Evolutionary conservation across 2,888 invertebrate species (phyloP).

Genomic region (Helleia helle): DNA sequence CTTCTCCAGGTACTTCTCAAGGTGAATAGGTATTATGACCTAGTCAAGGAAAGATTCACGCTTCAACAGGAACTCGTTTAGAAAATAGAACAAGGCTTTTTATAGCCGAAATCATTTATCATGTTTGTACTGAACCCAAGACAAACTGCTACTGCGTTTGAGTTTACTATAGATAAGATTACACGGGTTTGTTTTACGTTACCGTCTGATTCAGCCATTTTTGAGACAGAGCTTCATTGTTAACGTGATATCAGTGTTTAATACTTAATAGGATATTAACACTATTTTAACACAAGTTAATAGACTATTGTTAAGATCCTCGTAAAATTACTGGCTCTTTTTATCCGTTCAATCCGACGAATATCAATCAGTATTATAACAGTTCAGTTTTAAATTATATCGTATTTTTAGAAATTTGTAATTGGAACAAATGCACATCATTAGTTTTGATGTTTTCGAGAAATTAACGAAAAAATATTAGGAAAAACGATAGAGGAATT

Average conservation of each 20-base stretch:
- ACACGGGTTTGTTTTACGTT: constrained; percentile 63
- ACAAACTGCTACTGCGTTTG: constrained; percentile 71
- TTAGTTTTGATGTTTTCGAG: no score
- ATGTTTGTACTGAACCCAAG: constrained; percentile 67
- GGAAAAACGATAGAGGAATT: no score
- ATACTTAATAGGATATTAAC: constrained; percentile 25
- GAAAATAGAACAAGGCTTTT: constrained; percentile 64
- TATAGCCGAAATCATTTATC: constrained; percentile 70
- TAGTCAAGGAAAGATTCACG: constrained; percentile 59
- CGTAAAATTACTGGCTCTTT: no score
- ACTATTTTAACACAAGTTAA: no score
- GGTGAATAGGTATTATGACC: constrained; percentile 70
- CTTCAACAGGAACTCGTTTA: constrained; percentile 66
- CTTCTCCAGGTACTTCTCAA: constrained; percentile 73
- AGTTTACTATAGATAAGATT: constrained; percentile 71
- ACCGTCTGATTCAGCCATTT: constrained; percentile 63
- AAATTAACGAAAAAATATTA: no score
- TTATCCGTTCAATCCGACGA: no score
- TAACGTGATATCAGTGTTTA: constrained; percentile 35
- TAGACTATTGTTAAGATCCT: no score
- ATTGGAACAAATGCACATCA: no score
- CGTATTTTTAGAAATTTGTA: no score
- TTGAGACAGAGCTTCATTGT: constrained; percentile 65
- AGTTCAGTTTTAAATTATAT: no score
- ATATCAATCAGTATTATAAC: no score